These are phyloP conservation scores for Zaprionus gabonicus DNA, from an alignment of 1,140 invertebrate species.

Conservation along the genomic window DNA sequence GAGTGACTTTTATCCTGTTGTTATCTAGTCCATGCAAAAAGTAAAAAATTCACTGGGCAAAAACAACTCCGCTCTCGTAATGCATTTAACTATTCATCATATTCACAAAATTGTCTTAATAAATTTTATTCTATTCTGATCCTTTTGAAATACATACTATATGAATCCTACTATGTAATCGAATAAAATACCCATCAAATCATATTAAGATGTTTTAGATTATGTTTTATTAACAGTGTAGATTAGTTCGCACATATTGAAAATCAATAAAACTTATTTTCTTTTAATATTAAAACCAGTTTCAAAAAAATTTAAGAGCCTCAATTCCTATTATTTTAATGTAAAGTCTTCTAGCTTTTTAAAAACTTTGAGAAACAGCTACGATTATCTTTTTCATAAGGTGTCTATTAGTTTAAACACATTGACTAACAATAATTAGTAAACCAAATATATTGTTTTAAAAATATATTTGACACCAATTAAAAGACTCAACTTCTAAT, in stretches of 20 bases:
- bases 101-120: slow-evolving; percentile 19
- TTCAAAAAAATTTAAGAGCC: no score
- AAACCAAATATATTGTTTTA: no score
- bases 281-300: no score
- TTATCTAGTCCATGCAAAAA: slow-evolving; percentile 56
- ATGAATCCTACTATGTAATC: neutral
- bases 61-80: slow-evolving; percentile 15
- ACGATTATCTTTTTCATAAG: no score
- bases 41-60: slow-evolving; percentile 29
- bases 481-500: no score
- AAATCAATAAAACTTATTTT: no score
- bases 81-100: slow-evolving; percentile 7
- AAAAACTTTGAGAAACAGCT: no score
- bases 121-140: slow-evolving; percentile 12
- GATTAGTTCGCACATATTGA: neutral
- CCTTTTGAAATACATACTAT: neutral
- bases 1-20: neutral
- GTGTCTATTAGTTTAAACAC: no score
- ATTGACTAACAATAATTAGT: no score
- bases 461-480: no score
- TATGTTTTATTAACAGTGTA: neutral
- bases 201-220: neutral
- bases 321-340: no score
- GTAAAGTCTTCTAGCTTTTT: no score
- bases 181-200: neutral